Evolutionary conservation across 2,888 invertebrate genomes (phyloP).

Genomic region (Neria commutata): DNA sequence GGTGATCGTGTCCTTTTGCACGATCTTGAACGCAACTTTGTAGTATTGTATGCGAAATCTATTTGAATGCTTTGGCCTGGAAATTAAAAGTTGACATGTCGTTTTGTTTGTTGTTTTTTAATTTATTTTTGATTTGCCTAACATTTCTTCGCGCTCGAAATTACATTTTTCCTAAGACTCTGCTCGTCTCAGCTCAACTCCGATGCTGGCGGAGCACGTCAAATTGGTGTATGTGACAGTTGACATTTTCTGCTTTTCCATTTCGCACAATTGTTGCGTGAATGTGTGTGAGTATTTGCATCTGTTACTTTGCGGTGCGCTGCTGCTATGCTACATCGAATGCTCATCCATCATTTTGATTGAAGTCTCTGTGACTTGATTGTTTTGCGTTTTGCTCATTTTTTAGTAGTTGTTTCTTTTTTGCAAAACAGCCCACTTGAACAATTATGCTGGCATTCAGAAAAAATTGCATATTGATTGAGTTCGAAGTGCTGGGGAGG

Average conservation of each 20-base stretch:
- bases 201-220: slow-evolving; percentile 23
- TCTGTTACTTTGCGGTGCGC: slow-evolving; percentile 39
- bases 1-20: not conserved
- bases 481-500: not conserved
- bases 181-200: slow-evolving; percentile 25
- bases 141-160: slow-evolving; percentile 13
- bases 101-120: slow-evolving; percentile 52
- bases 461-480: slow-evolving; percentile 5
- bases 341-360: slow-evolving; percentile 58
- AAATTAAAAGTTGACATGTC: slow-evolving; percentile 42
- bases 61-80: slow-evolving; percentile 37
- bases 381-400: slow-evolving; percentile 31
- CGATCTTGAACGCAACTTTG: not conserved
- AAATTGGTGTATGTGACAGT: slow-evolving; percentile 35
- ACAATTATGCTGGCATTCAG: not conserved
- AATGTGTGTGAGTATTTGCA: slow-evolving; percentile 21
- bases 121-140: slow-evolving; percentile 49
- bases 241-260: slow-evolving; percentile 23
- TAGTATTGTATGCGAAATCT: slow-evolving; percentile 15
- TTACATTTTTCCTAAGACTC: slow-evolving; percentile 2
- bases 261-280: too few relatives aligned
- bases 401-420: not conserved
- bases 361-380: slow-evolving; percentile 44
- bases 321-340: slow-evolving; percentile 39
- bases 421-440: slow-evolving; percentile 1